These are phyloP conservation scores for Heliconius hermathena DNA, from an alignment of 1,140 invertebrate species.

Conservation along the genomic window DNA sequence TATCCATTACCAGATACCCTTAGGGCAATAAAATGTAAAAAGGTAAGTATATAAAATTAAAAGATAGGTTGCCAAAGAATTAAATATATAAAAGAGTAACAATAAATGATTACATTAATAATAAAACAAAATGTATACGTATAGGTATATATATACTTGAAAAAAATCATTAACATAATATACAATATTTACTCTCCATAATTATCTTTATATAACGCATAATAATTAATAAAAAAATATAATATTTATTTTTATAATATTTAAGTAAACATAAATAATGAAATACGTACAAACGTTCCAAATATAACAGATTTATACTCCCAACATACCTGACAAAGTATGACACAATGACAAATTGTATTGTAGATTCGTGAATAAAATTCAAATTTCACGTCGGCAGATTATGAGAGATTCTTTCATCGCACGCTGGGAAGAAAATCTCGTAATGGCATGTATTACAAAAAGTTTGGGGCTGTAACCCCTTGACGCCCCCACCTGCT, in stretches of 20 bases:
- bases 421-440: slow-evolving; percentile 51
- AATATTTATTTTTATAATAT: not conserved
- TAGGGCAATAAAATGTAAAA: too few species aligned
- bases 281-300: not conserved
- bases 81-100: too few species aligned
- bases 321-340: slow-evolving; percentile 22
- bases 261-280: not conserved
- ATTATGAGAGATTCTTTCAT: slow-evolving; percentile 51
- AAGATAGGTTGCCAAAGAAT: too few species aligned
- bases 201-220: too few species aligned
- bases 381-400: slow-evolving; percentile 52
- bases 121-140: too few species aligned
- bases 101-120: too few species aligned
- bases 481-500: slow-evolving; percentile 49
- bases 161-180: too few species aligned
- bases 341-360: slow-evolving; percentile 53
- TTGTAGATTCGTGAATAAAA: slow-evolving; percentile 49
- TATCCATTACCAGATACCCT: too few species aligned
- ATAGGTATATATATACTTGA: too few species aligned
- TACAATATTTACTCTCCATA: too few species aligned
- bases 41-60: too few species aligned
- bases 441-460: slow-evolving; percentile 52
- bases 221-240: not conserved
- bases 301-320: not conserved
- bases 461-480: slow-evolving; percentile 54